Base-by-base conservation (phyloP, 2,113 vertebrate genomes). In the Oreochromis spilurus region DNA sequence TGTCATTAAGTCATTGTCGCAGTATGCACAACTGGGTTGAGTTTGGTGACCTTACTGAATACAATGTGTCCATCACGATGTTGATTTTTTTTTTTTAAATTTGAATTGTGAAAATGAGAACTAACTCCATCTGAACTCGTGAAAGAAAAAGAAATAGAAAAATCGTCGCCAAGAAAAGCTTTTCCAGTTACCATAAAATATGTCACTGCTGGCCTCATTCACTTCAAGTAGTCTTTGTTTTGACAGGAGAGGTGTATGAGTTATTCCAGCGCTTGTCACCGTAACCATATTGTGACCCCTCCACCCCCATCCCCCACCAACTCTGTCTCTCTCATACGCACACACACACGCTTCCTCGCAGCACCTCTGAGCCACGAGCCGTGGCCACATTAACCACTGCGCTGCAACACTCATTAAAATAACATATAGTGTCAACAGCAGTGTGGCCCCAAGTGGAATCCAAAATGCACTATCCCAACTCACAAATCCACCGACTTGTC, bases 321-420 rank as follows among this genome's bases (percentile, higher is more conserved):
- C 58, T 48, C 81, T 26, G 43, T 85, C 26, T 81, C 40, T 55
- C 60, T 70, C 26, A 24, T 31, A 81, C 79, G 88, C 84, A 87
- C 45, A 79, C 6, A 3, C 52, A 72, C 8, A 3, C 24, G 65
- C 62, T 58, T 58, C 72, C 48, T 83, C 7, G 17, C 87, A 87
- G 85, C 84, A 89, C 84, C 88, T 84, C 92, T 77, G 83, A 84
- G 88, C 90, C 90, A 45, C 70, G 84, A 93, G 88, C 88, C 72
- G 89, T 70, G 89, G 85, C 92, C 89, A 91, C 91, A 95, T 95
- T 92, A 95, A 93, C 93, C 90, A 85, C 91, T 60, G 89, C 79
- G 81, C 92, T 55, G 87, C 91, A 91, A 93, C 88, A 91, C 93
- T 96, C 93, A 96, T 95, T 96, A 96, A 95, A 95, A 95, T 95